These are phyloP conservation scores for Pipistrellus pygmaeus DNA, from an alignment of 2,797 vertebrate species.

Conservation along the genomic window DNA sequence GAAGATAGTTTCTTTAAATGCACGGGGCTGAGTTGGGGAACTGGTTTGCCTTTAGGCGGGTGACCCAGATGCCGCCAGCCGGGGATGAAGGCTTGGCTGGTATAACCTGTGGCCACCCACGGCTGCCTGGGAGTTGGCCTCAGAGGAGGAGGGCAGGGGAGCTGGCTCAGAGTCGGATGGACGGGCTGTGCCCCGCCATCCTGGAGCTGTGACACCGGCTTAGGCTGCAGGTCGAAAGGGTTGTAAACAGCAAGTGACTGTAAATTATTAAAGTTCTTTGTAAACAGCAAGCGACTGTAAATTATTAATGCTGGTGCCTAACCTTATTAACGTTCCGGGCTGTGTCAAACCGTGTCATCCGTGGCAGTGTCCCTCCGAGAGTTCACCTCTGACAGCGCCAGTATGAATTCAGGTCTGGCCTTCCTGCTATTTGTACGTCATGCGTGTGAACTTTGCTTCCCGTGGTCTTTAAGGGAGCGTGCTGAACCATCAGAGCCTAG, in stretches of 20 bases:
- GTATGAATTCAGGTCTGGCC: background rate
- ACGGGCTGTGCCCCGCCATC: background rate
- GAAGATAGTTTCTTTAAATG: slow-evolving; percentile 63
- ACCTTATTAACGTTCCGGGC: background rate
- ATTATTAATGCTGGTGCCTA: background rate
- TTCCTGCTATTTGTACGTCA: slow-evolving; percentile 28
- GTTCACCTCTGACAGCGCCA: background rate
- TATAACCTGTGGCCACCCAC: background rate
- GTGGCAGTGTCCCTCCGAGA: background rate
- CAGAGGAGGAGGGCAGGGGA: background rate
- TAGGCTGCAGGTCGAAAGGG: too few relatives aligned
- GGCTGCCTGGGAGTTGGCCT: background rate
- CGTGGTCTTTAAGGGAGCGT: slow-evolving; percentile 28
- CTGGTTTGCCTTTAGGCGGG: slow-evolving; percentile 49
- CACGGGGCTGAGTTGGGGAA: background rate
- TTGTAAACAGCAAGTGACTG: background rate
- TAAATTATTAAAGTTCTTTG: background rate
- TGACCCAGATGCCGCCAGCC: slow-evolving; percentile 54
- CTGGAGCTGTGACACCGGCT: background rate
- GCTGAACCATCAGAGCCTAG: background rate
- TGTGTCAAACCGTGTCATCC: background rate
- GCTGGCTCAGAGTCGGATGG: background rate
- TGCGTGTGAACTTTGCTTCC: slow-evolving; percentile 44
- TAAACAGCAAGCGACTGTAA: background rate
- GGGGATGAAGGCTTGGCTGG: background rate